Conservation (phyloP, 2,888 invertebrate species). For the Orgyia antiqua region DNA sequence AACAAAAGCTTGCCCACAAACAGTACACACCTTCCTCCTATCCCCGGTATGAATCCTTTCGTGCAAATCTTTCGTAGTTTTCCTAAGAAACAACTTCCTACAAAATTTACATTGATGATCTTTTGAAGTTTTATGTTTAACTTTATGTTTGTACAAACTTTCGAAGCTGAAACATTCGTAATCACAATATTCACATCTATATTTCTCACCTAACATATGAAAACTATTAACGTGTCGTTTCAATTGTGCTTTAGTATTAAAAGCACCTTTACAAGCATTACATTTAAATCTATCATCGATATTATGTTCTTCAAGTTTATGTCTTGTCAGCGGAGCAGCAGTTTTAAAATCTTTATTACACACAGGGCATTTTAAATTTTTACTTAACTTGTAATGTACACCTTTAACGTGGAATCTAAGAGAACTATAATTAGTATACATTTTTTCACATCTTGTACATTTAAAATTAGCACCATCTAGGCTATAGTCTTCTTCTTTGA, state of each 20-base stretch:
- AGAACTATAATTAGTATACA: slow-evolving; percentile 39
- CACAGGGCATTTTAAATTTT: slow-evolving; percentile 31
- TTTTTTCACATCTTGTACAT: slow-evolving; percentile 44
- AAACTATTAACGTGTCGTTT: slow-evolving; percentile 50
- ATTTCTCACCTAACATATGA: slow-evolving; percentile 57
- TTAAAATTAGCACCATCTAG: slow-evolving; percentile 32
- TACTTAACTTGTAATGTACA: slow-evolving; percentile 49
- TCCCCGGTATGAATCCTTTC: slow-evolving; percentile 64
- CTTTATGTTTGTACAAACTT: slow-evolving; percentile 53
- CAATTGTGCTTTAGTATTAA: slow-evolving; percentile 48
- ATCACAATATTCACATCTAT: slow-evolving; percentile 52
- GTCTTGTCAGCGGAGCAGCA: slow-evolving; percentile 37
- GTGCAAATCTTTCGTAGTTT: slow-evolving; percentile 45
- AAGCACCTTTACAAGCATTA: slow-evolving; percentile 52
- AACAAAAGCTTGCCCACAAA: slow-evolving; percentile 62
- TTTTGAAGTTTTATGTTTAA: slow-evolving; percentile 58
- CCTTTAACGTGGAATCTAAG: slow-evolving; percentile 45
- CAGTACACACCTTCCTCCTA: slow-evolving; percentile 48
- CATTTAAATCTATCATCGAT: slow-evolving; percentile 56
- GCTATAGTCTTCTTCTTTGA: slow-evolving; percentile 41
- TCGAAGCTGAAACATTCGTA: slow-evolving; percentile 51
- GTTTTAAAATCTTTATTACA: slow-evolving; percentile 49
- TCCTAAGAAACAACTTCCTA: slow-evolving; percentile 59
- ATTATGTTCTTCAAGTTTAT: slow-evolving; percentile 48
- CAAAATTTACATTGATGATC: slow-evolving; percentile 63